Evolutionary conservation across 2,888 invertebrate genomes (phyloP).

Genomic region (Athalia cordata): DNA sequence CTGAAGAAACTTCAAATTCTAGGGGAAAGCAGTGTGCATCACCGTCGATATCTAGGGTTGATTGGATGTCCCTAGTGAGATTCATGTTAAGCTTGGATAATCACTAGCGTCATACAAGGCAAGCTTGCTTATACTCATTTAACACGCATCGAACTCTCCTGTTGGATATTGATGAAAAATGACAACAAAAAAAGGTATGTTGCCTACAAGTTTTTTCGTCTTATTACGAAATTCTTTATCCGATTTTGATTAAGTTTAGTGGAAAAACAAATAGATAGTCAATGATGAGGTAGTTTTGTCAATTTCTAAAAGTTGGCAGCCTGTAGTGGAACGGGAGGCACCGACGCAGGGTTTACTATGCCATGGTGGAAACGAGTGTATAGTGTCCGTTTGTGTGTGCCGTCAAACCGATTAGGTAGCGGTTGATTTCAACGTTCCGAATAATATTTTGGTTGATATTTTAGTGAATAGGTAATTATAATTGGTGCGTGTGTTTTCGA

Average conservation of each 20-base stretch:
- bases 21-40: too few species aligned
- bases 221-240: background rate
- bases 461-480: background rate
- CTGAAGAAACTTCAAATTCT: too few species aligned
- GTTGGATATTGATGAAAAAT: too few species aligned
- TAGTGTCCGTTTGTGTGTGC: conserved; percentile 59
- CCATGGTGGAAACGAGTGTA: conserved; percentile 60
- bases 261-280: background rate
- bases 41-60: too few species aligned
- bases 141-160: too few species aligned
- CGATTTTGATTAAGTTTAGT: background rate
- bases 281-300: background rate
- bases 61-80: too few species aligned
- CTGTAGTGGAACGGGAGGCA: conserved; percentile 17
- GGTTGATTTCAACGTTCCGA: conserved; percentile 37
- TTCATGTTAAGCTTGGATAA: too few species aligned
- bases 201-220: too few species aligned
- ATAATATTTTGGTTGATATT: conserved; percentile 10
- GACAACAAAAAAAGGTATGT: too few species aligned
- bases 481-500: conserved; percentile 1
- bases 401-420: conserved; percentile 56
- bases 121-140: too few species aligned
- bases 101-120: too few species aligned
- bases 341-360: conserved; percentile 57
- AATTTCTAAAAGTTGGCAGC: background rate